Evolutionary conservation across 2,888 invertebrate species (phyloP).

Genomic region (Malthinus seriepunctatus): DNA sequence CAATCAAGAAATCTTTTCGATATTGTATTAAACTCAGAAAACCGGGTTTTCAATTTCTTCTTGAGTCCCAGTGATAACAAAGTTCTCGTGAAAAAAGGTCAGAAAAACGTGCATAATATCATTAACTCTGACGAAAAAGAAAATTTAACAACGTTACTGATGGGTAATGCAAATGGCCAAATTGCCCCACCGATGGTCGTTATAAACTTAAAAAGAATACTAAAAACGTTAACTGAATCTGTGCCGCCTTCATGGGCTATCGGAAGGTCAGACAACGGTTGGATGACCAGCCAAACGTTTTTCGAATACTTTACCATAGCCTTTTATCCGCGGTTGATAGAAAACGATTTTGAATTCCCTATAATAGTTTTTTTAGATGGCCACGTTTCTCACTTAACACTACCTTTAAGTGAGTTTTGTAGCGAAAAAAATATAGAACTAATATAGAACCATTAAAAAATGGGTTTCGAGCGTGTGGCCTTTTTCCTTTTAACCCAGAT

Average conservation of each 20-base stretch:
- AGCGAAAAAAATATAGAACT: conserved; percentile 36
- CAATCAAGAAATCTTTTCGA: not conserved
- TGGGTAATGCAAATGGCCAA: conserved; percentile 36
- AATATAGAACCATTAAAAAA: conserved; percentile 16
- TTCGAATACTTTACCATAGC: conserved; percentile 36
- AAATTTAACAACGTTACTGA: conserved; percentile 34
- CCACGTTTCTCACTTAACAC: conserved; percentile 16
- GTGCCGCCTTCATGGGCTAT: not conserved
- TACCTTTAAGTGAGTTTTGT: too few species aligned
- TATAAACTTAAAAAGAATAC: conserved; percentile 37
- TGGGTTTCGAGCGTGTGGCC: conserved; percentile 2
- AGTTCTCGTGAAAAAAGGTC: conserved; percentile 32
- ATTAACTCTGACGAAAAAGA: conserved; percentile 34
- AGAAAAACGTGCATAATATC: conserved; percentile 35
- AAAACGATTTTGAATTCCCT: conserved; percentile 32
- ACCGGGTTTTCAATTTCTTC: conserved; percentile 27
- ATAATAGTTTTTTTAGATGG: conserved; percentile 44
- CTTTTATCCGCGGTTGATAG: conserved; percentile 42
- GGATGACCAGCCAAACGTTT: conserved; percentile 44
- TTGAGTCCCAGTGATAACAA: conserved; percentile 32
- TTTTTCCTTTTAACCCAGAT: conserved; percentile 6
- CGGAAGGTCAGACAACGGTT: conserved; percentile 14
- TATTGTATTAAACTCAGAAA: conserved; percentile 6
- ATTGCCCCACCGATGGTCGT: conserved; percentile 40
- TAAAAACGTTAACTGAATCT: conserved; percentile 40